A percentile compares a stretch with the other conserved stretches of the same genome.
Conservation (phyloP, 2,797 vertebrate species). For the Psittacula derbiana region DNA sequence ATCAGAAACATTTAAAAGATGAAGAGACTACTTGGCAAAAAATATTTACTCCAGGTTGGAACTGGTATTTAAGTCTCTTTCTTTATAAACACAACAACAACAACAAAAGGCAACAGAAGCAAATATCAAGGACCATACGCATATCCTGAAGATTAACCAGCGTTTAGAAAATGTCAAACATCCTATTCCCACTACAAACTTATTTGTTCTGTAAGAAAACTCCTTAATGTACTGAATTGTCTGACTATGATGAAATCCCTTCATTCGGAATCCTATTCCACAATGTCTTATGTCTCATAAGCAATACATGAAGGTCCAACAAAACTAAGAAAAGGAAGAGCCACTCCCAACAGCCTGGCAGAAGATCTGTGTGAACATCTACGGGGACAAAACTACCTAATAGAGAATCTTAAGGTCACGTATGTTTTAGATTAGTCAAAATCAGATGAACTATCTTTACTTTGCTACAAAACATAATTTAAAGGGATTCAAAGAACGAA, state of each 20-base stretch:
- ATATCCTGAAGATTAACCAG: background rate
- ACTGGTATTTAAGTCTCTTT: background rate
- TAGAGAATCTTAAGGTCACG: background rate
- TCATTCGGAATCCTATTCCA: background rate
- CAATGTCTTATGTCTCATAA: background rate
- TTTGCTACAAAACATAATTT: background rate
- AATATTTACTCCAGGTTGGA: background rate
- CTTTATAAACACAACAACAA: background rate
- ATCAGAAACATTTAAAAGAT: background rate
- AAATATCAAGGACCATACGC: background rate
- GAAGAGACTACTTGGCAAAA: background rate
- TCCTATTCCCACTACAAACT: background rate
- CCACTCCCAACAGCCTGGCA: background rate
- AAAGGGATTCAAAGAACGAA: conserved; percentile 33
- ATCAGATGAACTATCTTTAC: background rate
- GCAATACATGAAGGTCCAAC: background rate
- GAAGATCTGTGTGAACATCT: background rate
- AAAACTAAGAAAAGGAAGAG: background rate
- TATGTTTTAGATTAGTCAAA: background rate
- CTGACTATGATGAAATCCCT: background rate
- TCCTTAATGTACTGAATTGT: background rate
- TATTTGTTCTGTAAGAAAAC: background rate
- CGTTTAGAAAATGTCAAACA: background rate
- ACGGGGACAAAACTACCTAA: background rate
- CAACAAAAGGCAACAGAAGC: background rate